Percentiles rank a stretch among this genome's conserved stretches.
phyloP scores from a whole-genome alignment of 2,113 vertebrate genomes.

The Aramus guarauna region DNA sequence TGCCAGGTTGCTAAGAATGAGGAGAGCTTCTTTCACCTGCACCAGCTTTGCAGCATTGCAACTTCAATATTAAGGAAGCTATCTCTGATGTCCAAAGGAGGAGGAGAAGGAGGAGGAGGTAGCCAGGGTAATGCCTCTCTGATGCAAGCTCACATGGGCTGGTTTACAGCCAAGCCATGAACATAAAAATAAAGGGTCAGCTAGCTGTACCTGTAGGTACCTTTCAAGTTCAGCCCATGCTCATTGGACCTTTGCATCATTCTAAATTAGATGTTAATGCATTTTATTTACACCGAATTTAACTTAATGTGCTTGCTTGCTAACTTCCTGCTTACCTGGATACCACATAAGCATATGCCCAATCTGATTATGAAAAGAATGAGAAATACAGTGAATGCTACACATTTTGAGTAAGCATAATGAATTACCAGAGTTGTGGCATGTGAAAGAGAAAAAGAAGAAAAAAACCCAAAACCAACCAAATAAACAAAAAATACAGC shows the following conservation, averaged over 20 bases:
- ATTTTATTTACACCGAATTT: slow-evolving; percentile 69
- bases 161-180: slow-evolving; percentile 4
- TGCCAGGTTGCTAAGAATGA: neutral
- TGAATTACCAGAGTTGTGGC: neutral
- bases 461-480: neutral
- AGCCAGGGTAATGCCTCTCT: neutral
- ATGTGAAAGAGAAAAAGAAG: neutral
- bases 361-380: slow-evolving; percentile 63
- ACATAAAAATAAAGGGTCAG: neutral
- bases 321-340: slow-evolving; percentile 74
- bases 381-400: slow-evolving; percentile 15
- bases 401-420: slow-evolving; percentile 11
- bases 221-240: neutral
- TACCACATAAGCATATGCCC: slow-evolving; percentile 74
- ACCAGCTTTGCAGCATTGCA: neutral
- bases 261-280: slow-evolving; percentile 32
- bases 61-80: neutral
- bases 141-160: neutral
- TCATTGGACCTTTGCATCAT: neutral
- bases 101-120: neutral
- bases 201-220: neutral
- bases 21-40: neutral
- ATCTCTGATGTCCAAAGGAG: neutral
- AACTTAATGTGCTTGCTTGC: slow-evolving; percentile 57
- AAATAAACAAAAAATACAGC: neutral